Percentiles rank a stretch among this genome's conserved stretches.
phyloP scores from a whole-genome alignment of 2,113 vertebrate species.

The Ifrita kowaldi region DNA sequence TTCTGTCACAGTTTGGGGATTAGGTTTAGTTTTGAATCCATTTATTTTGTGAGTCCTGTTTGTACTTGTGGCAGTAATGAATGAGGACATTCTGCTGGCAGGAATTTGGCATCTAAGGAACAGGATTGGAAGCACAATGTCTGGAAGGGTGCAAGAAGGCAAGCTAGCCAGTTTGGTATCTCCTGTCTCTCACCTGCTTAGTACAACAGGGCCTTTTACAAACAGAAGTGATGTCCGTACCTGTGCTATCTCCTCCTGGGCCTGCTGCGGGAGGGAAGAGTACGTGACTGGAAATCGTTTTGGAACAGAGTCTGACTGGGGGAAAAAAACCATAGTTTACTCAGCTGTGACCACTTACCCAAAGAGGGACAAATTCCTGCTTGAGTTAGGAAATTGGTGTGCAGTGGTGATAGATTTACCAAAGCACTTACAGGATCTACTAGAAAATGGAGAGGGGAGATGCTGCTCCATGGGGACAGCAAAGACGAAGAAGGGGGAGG shows the following conservation, averaged over 20 bases:
- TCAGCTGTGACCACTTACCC: not conserved
- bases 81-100: not conserved
- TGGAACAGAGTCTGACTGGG: not conserved
- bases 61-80: not conserved
- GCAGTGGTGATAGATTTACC: not conserved
- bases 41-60: conserved; percentile 1
- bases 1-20: conserved; percentile 7
- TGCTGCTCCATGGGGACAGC: not conserved
- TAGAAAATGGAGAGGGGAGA: not conserved
- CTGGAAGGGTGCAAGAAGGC: not conserved
- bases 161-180: not conserved
- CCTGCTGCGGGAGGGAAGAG: not conserved
- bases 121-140: not conserved
- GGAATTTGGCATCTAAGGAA: not conserved
- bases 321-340: not conserved
- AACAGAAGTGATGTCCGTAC: not conserved
- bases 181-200: not conserved
- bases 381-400: not conserved
- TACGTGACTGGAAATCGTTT: not conserved
- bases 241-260: not conserved
- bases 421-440: not conserved
- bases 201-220: not conserved
- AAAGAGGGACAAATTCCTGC: not conserved
- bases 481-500: not conserved
- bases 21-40: conserved; percentile 14